These are phyloP conservation scores for Empis livida DNA, from an alignment of 2,888 invertebrate genomes.

Conservation along the genomic window DNA sequence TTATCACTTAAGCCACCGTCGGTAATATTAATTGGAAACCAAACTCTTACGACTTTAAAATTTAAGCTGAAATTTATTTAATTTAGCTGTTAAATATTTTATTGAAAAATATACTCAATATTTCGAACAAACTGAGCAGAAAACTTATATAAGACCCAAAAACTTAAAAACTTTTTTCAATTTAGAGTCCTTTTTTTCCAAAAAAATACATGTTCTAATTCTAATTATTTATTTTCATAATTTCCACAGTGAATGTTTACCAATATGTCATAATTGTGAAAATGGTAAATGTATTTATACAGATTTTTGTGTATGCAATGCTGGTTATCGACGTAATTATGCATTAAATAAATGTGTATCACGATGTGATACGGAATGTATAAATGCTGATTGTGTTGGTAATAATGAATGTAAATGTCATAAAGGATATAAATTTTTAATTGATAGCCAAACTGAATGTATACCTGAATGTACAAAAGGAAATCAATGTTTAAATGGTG, in stretches of 20 bases:
- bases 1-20: too few relatives aligned
- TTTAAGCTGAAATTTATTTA: too few relatives aligned
- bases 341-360: conserved; percentile 22
- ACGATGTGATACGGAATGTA: conserved; percentile 21
- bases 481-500: conserved; percentile 32
- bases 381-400: conserved; percentile 24
- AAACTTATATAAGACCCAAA: too few relatives aligned
- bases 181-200: too few relatives aligned
- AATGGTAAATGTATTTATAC: conserved; percentile 25
- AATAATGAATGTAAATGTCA: conserved; percentile 26
- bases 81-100: too few relatives aligned
- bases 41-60: too few relatives aligned
- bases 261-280: conserved; percentile 25
- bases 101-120: too few relatives aligned
- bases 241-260: conserved; percentile 21
- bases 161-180: too few relatives aligned
- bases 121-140: too few relatives aligned
- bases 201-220: too few relatives aligned
- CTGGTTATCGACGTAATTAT: conserved; percentile 21
- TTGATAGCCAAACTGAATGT: conserved; percentile 24
- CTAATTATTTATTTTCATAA: too few relatives aligned
- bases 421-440: conserved; percentile 17
- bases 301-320: conserved; percentile 22
- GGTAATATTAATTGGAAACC: too few relatives aligned
- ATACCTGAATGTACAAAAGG: conserved; percentile 26